These are phyloP conservation scores for Lerema accius DNA, from an alignment of 1,140 invertebrate genomes.

Conservation along the genomic window DNA sequence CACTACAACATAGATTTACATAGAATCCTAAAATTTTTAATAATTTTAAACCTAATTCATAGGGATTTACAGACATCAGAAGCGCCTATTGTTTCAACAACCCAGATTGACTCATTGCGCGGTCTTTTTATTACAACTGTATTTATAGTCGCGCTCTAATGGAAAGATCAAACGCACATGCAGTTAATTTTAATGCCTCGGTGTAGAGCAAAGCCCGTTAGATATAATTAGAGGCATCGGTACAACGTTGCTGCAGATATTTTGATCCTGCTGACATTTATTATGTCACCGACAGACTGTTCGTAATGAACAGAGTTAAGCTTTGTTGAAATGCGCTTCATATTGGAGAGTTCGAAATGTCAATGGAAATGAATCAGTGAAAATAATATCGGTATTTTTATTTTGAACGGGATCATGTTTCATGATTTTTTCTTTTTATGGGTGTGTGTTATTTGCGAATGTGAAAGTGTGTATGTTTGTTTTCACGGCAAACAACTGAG, in stretches of 20 bases:
- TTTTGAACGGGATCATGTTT: too few relatives aligned
- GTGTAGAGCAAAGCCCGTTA: slow-evolving; percentile 70
- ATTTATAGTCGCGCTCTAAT: slow-evolving; percentile 77
- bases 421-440: too few relatives aligned
- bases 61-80: slow-evolving; percentile 8
- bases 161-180: slow-evolving; percentile 79
- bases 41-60: too few relatives aligned
- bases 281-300: slow-evolving; percentile 57
- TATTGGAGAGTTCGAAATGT: not conserved
- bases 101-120: slow-evolving; percentile 64
- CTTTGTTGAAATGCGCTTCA: not conserved
- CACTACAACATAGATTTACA: too few relatives aligned
- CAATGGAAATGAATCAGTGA: not conserved
- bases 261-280: slow-evolving; percentile 72
- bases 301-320: slow-evolving; percentile 16
- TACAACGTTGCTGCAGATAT: slow-evolving; percentile 59
- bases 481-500: too few relatives aligned
- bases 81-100: slow-evolving; percentile 28
- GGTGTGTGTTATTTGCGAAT: too few relatives aligned
- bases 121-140: slow-evolving; percentile 65
- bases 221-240: slow-evolving; percentile 78
- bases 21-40: too few relatives aligned
- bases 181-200: slow-evolving; percentile 81
- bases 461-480: too few relatives aligned
- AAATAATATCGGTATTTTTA: not conserved